phyloP scores from a whole-genome alignment of 2,113 vertebrate species.

The Istiophorus platypterus region DNA sequence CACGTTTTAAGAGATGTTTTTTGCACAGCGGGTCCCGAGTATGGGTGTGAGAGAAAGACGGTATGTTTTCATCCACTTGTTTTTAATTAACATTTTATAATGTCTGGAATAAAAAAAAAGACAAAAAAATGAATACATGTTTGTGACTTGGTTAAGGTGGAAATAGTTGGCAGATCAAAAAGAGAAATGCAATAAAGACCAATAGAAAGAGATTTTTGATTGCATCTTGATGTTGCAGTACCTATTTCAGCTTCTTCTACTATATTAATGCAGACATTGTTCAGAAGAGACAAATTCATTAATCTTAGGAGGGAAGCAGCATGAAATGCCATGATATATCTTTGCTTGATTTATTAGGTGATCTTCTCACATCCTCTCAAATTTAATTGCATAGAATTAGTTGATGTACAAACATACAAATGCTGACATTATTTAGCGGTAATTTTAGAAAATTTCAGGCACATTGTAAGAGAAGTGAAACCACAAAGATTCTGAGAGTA shows the following conservation, averaged over 20 bases:
- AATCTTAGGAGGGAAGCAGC: background rate
- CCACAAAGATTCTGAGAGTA: background rate
- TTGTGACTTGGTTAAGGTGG: slow-evolving; percentile 2
- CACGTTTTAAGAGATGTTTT: background rate
- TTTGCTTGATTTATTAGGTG: background rate
- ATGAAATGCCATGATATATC: background rate
- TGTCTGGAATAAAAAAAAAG: background rate
- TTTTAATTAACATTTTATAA: background rate
- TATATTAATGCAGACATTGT: background rate
- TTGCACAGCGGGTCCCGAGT: background rate
- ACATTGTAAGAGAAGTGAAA: background rate
- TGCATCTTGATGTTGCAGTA: background rate
- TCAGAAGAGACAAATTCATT: background rate
- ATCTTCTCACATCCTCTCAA: background rate
- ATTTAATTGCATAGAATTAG: background rate
- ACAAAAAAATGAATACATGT: background rate
- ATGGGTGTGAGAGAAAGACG: background rate
- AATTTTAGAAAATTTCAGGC: background rate
- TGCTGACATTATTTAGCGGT: background rate
- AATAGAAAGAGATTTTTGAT: background rate
- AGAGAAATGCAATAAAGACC: background rate
- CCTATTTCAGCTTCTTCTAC: background rate
- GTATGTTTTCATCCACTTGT: background rate
- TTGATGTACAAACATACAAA: background rate
- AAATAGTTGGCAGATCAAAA: background rate